Evolutionary conservation across 1,140 invertebrate species (phyloP).

Genomic region (Penaeus japonicus): DNA sequence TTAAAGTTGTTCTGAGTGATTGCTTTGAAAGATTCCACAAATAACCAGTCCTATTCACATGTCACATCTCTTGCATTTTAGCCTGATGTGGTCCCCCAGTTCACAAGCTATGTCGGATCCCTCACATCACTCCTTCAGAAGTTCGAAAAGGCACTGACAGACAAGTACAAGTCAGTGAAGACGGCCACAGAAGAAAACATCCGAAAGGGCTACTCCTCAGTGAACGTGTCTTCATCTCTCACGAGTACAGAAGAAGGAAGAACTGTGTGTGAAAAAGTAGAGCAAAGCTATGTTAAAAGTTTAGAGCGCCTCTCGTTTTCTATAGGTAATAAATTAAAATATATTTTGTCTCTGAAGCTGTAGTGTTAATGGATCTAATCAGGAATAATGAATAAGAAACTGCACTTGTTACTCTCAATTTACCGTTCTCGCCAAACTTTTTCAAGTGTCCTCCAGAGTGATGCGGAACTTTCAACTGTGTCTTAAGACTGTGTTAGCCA

Average conservation of each 20-base stretch:
- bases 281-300: constrained; percentile 62
- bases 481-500: too few relatives aligned
- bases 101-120: constrained; percentile 59
- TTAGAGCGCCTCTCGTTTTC: constrained; percentile 62
- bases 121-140: constrained; percentile 59
- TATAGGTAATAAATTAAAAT: constrained; percentile 63
- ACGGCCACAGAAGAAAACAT: neutral
- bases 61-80: constrained; percentile 53
- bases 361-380: constrained; percentile 48
- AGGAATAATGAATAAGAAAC: too few relatives aligned
- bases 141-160: constrained; percentile 55
- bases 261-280: constrained; percentile 61
- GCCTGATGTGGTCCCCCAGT: constrained; percentile 54
- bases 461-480: too few relatives aligned
- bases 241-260: constrained; percentile 58
- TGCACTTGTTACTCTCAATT: too few relatives aligned
- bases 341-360: constrained; percentile 61
- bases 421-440: too few relatives aligned
- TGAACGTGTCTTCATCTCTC: neutral
- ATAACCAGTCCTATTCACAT: neutral
- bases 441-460: too few relatives aligned
- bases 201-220: constrained; percentile 13
- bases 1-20: neutral
- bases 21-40: too few relatives aligned
- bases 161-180: neutral